Evolutionary conservation across 92 coral and sea anemone genomes (phyloP), one percentile per base, ranked within the genome.

Genomic region (Phymanthus crucifer): DNA sequence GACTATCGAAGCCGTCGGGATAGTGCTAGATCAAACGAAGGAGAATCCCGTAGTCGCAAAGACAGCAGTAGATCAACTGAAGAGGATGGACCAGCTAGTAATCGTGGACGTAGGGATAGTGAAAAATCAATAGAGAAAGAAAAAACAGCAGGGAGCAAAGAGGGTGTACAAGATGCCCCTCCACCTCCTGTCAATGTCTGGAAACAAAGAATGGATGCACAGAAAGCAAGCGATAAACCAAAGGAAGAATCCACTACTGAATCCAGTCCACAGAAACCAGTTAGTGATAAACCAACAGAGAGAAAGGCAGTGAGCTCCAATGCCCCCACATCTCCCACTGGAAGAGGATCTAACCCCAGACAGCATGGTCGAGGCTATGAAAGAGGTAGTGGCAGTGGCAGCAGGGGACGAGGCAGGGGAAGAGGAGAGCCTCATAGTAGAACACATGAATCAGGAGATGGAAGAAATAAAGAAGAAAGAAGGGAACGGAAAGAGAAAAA

Each of bases 371-470:
- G 72, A 75, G 92, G 87, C 21, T 88, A 69, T 2, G 84, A 72
- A 52, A 37, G 79, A 32, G 92, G 88, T 66, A 82, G 84, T 6
- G 82, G 87, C 11, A 68, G 86, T 70, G 93, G 90, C 9, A n/a
- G n/a, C n/a, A 86, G 99, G 43, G 99, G 98, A 29, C 90, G 98
- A 38, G 97, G 99, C 11, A 66, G 92, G 32, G 93, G 88, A 27
- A 89, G 89, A 61, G 74, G 87, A 31, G 90, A 86, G 1, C 68
- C 77, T 45, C 72, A 75, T 17, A 71, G 67, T 18, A 76, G 86
- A 79, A 66, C 83, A 32, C 33, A 76, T 35, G 79, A 65, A 12
- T 47, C 83, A 11, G 77, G 74, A 24, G 90, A 88, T 21, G 78
- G 79, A 45, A 83, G 81, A 14, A 86, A 76, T 16, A 83, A 88